Conservation (phyloP, 2,113 vertebrate species). For the Desmodus rotundus region DNA sequence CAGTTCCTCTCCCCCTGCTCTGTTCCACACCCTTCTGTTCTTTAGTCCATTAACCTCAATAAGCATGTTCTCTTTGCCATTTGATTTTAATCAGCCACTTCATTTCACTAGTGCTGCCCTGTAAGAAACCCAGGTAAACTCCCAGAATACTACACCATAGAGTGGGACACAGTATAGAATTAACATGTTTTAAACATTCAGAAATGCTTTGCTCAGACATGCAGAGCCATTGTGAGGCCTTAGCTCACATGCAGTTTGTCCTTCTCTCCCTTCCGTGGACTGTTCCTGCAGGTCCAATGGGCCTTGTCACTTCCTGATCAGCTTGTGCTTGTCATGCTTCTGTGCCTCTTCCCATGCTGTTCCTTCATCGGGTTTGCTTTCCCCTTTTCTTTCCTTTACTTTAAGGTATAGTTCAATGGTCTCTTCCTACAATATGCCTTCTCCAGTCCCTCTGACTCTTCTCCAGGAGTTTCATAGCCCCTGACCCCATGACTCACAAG, state of each 20-base stretch:
- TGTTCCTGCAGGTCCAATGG: rapidly evolving
- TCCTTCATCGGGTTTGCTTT: not conserved
- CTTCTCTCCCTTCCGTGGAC: not conserved
- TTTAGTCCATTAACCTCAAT: not conserved
- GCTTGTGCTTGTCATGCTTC: rapidly evolving
- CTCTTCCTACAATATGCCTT: not conserved
- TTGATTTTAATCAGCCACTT: not conserved
- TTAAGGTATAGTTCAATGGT: not conserved
- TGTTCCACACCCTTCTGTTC: not conserved
- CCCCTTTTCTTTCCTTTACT: not conserved
- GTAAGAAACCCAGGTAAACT: not conserved
- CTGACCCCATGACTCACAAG: not conserved
- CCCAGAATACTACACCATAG: not conserved
- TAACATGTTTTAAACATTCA: not conserved
- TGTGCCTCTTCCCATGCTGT: not conserved
- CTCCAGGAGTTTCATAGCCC: not conserved
- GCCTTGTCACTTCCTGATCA: not conserved
- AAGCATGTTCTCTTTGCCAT: not conserved
- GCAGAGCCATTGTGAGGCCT: not conserved
- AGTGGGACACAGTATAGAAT: not conserved
- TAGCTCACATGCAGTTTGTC: rapidly evolving
- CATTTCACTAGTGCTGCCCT: not conserved
- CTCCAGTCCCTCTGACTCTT: not conserved
- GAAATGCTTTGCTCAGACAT: not conserved
- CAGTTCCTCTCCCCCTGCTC: not conserved